Base-by-base conservation (phyloP, 2,113 vertebrate species). In the Rattus rattus region DNA sequence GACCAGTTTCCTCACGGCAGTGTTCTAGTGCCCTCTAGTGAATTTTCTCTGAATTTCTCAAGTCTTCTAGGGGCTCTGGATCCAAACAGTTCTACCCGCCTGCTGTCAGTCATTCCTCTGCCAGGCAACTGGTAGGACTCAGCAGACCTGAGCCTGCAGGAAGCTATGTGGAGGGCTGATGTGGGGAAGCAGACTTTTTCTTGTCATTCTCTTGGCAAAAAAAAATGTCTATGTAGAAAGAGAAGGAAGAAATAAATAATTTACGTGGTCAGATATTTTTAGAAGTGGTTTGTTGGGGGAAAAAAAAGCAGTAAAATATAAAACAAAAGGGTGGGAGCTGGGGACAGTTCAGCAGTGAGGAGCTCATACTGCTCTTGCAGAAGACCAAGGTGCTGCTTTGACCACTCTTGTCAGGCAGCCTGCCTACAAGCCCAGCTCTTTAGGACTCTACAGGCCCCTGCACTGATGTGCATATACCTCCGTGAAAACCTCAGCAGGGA, bases 11-110 rank as follows among this genome's bases (percentile, higher is more conserved):
- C 80, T 59, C 90, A 89, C 54, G 76, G 47, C 19, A 22, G 94
- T 94, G 77, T 86, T 94, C 81, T 63, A 91, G 89, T 94, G 96
- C 94, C 96, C 96, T 96, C 97, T 97, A 84, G 97, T 95, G 97
- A 73, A 28, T 52, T 24, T 43, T 88, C 28, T 52, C 49, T 30
- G 92, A 89, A 90, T 59, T 67, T 79, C 79, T 87, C 36, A 12
- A 49, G 90, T n/a, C 30, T 86, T 49, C 70, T 30, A 0, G 43
- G 7, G 56, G 39, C 24, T 56, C n/a, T 56, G 54, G 24, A 80
- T 47, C 56, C 63, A 24, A 6, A 26, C 7, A 2, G 9, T 28
- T 73, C 36, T 28, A 70, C 19, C 22, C 52, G 22, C 13, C 10
- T n/a, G 52, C 14, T 5, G 9, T 52, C 33, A 26, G 30, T 52